Base-by-base conservation (phyloP, 2,888 invertebrate species). In the Andrena bucephala region DNA sequence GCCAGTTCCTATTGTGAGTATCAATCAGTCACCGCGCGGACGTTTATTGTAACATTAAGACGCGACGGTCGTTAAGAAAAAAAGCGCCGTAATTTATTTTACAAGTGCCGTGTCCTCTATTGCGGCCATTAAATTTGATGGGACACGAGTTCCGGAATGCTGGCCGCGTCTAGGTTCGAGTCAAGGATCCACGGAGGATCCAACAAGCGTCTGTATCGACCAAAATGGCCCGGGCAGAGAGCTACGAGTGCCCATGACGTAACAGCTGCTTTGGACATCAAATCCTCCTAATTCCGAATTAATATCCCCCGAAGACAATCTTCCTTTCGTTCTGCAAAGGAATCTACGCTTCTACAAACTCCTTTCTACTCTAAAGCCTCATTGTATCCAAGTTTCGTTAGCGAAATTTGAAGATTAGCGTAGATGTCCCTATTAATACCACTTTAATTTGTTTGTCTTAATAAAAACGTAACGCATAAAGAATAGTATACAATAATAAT, bases 1-100 rank as follows among this genome's bases (percentile, higher is more conserved):
- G 69, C 77, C 81, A 70, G 80, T 68, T 72, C 62, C 83, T 75
- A 76, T 85, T 74, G 80, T 69, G 65, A 79, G 81, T 82, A 88
- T 81, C 88, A 81, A 88, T 88, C 88, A 85, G 89, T 88, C 88
- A 87, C 84, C 36, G 83, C 48, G 50, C n/a, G 42, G 83, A 89
- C 82, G 83, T 89, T 89, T 86, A 86, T 88, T 84, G 83, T 84
- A 78, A 86, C 81, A 73, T 77, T 85, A 82, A 73, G 78, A 67
- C 68, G 63, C 74, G 73, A 59, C 65, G 77, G 70, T 60, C 73
- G 76, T 68, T 67, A 73, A 69, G 77, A 65, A 77, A 81, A 59
- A 59, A 29, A 24, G 42, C 68, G 54, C 72, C 57, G 72, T 86
- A 85, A 87, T 85, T 88, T 87, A 89, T 87, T 87, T 87, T 81